Base-by-base conservation (phyloP, 2,797 vertebrate genomes). In the Micrastur ruficollis region DNA sequence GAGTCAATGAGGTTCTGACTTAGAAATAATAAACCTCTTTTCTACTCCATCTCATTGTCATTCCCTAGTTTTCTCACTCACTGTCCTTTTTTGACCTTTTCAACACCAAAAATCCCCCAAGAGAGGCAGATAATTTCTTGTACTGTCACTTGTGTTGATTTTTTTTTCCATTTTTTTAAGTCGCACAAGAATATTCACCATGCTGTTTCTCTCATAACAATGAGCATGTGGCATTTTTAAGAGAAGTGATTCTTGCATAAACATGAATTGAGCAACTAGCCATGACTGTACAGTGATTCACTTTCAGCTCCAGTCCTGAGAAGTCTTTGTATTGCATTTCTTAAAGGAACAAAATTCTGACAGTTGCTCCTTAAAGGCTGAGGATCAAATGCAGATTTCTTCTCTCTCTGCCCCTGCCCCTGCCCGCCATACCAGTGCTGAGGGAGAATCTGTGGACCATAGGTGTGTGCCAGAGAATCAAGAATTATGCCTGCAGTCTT, bases 391-490 rank as follows among this genome's bases (percentile, higher is more conserved):
- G 62, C 44, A 89, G 90, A 56, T 84, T 79, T 75, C 55, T 67
- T 90, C 23, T 86, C 52, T 55, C 34, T 40, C n/a, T 79, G 53
- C 23, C 32, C 25, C 67, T 80, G 29, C 29, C 67, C 56, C 59
- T 66, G 14, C 20, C 44, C 63, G 34, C 14, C 11, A 7, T 25
- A 15, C 34, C 36, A 81, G 52, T 1, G 1, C 36, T 4, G 10
- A 83, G 75, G 72, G 44, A 78, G 34, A 50, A 52, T 68, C 31
- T 38, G 16, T 52, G 65, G 25, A 25, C 47, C 0, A 0, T 0
- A 0, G n/a, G 20, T 72, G 20, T 4, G 1, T 83, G 67, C 42
- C 55, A 80, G 59, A 27, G 85, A 68, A 46, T 32, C 0, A 0
- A 89, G 63, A 88, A 36, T 46, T 58, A 66, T 26, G 14, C 47